phyloP scores from a whole-genome alignment of 1,140 invertebrate species.

The Drosophila ambigua region DNA sequence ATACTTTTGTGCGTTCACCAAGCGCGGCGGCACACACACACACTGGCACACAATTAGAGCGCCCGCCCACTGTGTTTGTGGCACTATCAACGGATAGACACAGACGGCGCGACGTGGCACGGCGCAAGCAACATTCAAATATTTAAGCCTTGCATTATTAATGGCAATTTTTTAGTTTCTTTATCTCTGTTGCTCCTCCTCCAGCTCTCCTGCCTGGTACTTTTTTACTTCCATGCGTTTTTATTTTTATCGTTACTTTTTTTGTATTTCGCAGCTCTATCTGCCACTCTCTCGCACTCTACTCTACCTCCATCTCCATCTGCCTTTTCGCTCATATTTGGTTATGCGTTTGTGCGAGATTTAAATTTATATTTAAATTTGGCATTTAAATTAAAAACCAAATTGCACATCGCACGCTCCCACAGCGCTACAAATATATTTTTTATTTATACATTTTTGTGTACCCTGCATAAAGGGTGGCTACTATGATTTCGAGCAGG shows the following conservation, averaged over 20 bases:
- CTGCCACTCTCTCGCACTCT: not conserved
- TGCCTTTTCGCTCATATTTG: not conserved
- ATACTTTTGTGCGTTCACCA: constrained; percentile 67
- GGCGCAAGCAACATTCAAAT: constrained; percentile 50
- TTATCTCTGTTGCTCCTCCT: constrained; percentile 37
- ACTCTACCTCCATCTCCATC: not conserved
- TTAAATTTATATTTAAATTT: constrained; percentile 75
- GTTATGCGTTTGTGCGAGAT: constrained; percentile 38
- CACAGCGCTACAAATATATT: constrained; percentile 7
- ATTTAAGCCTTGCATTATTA: constrained; percentile 74
- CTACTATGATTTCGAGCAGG: too few species aligned
- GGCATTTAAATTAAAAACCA: constrained; percentile 72
- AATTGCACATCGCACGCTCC: constrained; percentile 54
- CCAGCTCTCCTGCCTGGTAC: constrained; percentile 7
- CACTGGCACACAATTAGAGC: constrained; percentile 58
- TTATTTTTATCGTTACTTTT: not conserved
- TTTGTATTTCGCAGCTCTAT: not conserved
- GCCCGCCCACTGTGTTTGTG: not conserved
- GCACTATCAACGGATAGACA: too few species aligned
- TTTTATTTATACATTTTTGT: constrained; percentile 4
- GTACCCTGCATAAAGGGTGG: too few species aligned
- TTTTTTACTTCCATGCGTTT: not conserved
- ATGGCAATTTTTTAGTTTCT: constrained; percentile 49
- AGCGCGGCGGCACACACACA: constrained; percentile 2
- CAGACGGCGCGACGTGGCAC: too few species aligned